A percentile compares a stretch with the other conserved stretches of the same genome.
Evolutionary conservation across 2,797 vertebrate species (phyloP).

Genomic region (Halcyon chelicuti): DNA sequence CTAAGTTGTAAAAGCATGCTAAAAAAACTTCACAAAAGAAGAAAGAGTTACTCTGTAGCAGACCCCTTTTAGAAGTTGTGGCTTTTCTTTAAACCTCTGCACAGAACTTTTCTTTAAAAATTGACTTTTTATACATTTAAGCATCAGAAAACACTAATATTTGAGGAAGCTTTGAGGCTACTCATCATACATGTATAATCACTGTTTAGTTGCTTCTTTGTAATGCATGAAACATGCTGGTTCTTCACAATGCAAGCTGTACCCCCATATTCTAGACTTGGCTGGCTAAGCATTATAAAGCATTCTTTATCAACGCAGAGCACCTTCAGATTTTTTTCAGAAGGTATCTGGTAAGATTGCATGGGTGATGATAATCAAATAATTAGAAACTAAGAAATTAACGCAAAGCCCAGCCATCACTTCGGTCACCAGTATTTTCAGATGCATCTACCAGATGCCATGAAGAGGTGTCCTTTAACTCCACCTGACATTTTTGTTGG

Average conservation of each 20-base stretch:
- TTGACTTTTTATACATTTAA: not conserved
- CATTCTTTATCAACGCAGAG: not conserved
- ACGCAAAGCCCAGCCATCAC: not conserved
- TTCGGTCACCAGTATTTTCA: not conserved
- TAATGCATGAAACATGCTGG: too few species aligned
- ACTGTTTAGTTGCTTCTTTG: not conserved
- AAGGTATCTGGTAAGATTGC: rapidly evolving
- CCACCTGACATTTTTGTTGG: not conserved
- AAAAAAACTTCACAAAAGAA: not conserved
- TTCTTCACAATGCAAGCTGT: not conserved
- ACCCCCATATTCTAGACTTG: not conserved
- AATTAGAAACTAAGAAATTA: not conserved
- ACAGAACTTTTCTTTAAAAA: not conserved
- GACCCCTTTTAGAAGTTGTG: not conserved
- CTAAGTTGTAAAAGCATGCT: not conserved
- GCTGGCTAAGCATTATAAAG: not conserved
- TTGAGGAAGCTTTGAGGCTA: not conserved
- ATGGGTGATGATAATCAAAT: rapidly evolving
- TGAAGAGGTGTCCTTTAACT: not conserved
- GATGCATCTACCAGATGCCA: not conserved
- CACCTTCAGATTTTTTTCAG: not conserved
- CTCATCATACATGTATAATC: not conserved
- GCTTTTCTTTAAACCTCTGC: not conserved
- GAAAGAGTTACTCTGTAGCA: not conserved
- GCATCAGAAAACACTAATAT: not conserved